phyloP scores from a whole-genome alignment of 2,888 invertebrate species.

The Cephus spinipes region DNA sequence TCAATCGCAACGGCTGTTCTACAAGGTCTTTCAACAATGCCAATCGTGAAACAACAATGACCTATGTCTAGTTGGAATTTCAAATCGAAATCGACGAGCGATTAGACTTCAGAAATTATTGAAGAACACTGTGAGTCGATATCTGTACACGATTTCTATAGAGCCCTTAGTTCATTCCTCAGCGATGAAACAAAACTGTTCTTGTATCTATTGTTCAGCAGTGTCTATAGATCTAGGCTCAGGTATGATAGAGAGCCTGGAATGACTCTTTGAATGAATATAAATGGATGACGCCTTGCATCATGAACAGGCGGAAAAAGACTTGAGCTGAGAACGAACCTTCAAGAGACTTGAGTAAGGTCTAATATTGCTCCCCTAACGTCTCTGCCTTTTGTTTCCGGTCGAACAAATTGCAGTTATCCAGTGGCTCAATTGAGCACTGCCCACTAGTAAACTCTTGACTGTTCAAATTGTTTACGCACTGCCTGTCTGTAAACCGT shows the following conservation, averaged over 20 bases:
- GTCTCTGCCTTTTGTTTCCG: conserved; percentile 9
- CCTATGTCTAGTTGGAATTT: background rate
- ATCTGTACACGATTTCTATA: background rate
- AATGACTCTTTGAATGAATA: background rate
- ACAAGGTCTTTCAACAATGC: background rate
- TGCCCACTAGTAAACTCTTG: background rate
- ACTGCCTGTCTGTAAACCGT: background rate
- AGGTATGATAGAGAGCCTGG: background rate
- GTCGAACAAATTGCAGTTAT: conserved; percentile 2
- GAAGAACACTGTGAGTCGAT: background rate
- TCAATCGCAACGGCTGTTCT: background rate
- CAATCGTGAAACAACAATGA: background rate
- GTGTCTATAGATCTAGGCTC: background rate
- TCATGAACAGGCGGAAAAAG: background rate
- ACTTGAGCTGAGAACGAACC: background rate
- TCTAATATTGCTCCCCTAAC: background rate
- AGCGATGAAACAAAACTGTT: background rate
- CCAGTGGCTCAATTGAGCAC: conserved; percentile 3
- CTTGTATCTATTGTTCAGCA: background rate
- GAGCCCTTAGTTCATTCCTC: background rate
- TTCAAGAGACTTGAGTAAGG: background rate
- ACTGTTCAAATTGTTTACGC: background rate
- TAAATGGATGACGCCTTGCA: background rate
- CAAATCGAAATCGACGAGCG: background rate
- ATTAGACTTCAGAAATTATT: background rate